A percentile compares a stretch with the other conserved stretches of the same genome.
Evolutionary conservation across 2,797 vertebrate genomes (phyloP).

Genomic region (Coregonus ussuriensis): DNA sequence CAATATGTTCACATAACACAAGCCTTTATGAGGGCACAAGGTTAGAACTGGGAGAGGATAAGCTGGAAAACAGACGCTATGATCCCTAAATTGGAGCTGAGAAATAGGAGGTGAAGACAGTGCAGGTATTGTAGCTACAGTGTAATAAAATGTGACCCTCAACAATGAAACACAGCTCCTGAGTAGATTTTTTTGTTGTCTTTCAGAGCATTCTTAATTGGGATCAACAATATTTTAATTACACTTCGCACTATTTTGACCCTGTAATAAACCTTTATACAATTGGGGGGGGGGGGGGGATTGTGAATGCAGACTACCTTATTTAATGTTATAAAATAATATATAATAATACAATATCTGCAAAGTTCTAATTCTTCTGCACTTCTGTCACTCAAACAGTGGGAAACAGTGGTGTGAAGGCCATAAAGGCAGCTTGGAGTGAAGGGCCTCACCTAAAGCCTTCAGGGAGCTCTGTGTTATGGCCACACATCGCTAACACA

Average conservation of each 20-base stretch:
- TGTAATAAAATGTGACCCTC: no score
- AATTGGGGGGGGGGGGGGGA: no score
- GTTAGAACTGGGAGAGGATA: slow-evolving; percentile 51
- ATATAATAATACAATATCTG: not conserved
- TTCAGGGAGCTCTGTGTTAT: slow-evolving; percentile 28
- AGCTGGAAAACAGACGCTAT: slow-evolving; percentile 10
- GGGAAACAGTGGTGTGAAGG: not conserved
- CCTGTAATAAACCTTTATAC: not conserved
- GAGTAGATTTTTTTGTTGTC: no score
- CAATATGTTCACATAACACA: slow-evolving; percentile 45
- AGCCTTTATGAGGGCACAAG: slow-evolving; percentile 50
- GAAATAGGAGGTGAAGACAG: no score
- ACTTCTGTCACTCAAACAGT: not conserved
- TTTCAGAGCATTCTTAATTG: no score
- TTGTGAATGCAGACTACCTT: no score
- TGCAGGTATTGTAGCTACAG: no score
- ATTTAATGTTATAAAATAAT: not conserved
- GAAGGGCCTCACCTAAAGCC: not conserved
- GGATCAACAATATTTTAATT: no score
- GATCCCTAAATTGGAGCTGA: slow-evolving; percentile 30
- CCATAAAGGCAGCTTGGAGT: not conserved
- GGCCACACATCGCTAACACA: slow-evolving; percentile 30
- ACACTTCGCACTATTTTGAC: not conserved
- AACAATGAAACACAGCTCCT: no score
- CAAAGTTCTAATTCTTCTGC: not conserved